Base-by-base conservation (phyloP, 2,888 invertebrate species). In the Cistogaster globosa region DNA sequence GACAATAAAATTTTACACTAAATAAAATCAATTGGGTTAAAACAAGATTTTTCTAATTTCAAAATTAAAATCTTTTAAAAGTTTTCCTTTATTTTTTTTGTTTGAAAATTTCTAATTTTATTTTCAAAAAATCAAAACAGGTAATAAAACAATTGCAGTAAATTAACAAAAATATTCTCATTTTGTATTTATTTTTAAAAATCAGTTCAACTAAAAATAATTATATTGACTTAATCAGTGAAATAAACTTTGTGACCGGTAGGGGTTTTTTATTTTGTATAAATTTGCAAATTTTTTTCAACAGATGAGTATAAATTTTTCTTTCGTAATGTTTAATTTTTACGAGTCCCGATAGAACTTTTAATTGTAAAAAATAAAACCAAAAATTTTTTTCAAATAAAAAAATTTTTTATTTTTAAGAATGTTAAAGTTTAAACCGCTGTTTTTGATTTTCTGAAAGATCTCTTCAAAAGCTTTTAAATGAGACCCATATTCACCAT, bases 161-260 rank as follows among this genome's bases (percentile, higher is more conserved):
- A 67, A 38, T 58, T 51, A 51, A 72, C 57, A 38, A 18, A 65
- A 63, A 71, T 65, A 48, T 67, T 65, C 32, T 26, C 38, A 53
- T 67, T 32, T 53, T 7, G 36, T 18, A 68, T 67, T 80, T 84
- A 80, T 84, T 84, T 81, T 74, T 76, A 63, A 75, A 76, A 83
- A 72, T 74, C 14, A 63, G 26, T 32, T 75, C 42, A 42, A 77
- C 83, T 83, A 86, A 83, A 83, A 83, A 86, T 86, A 86, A 72
- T 63, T 62, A 7, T 14, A 63, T 80, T 86, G 86, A 86, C 72
- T 86, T 83, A 86, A 67, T 83, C 83, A 86, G 62, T 72, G 48
- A 68, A 42, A 26, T 38, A 38, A 36, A 60, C 16, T n/a, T 16
- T 20, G 16, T 6, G n/a, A 9, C 9, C 38, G 6, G 1, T 60